Evolutionary conservation across 2,888 invertebrate genomes (phyloP), one percentile per base, ranked within the genome.

Genomic region (Xestia ashworthii): DNA sequence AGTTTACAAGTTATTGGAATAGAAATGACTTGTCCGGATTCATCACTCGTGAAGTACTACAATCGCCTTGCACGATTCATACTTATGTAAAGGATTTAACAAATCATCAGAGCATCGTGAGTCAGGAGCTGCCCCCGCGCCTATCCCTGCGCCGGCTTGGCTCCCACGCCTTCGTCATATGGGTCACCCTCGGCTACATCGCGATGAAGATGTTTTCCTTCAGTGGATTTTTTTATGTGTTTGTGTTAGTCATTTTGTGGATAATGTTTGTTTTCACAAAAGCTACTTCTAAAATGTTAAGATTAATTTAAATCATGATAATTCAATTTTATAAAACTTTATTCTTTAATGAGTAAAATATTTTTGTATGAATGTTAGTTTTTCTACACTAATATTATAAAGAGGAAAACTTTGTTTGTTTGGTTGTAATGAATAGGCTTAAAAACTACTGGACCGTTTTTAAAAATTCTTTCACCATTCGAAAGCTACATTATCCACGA

Each of bases 111-210:
- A 97, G 96, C 25, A 93, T 97, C 19, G 95, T 97, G 19, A 95
- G 97, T 66, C 95, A 96, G 80, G 95, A 97, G 44, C 93, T 98
- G 66, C 98, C 98, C 0, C 97, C 98, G 1, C 95, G 98, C 70
- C 88, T 98, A 14, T 98, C 98, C 68, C 93, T 98, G 68, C 97
- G 98, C 62, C 94, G 97, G 70, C 95, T 98, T 25, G 98, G 98
- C 9, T 97, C 97, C 71, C 97, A 98, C 86, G 96, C 96, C 60
- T 97, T 97, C 74, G 91, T 98, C 48, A 89, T 96, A 2, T 97
- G 97, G 94, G 88, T 98, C 50, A 90, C 93, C 6, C 74, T 97
- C 0, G 97, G 97, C 5, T 96, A 96, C 71, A 83, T 97, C 12
- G 62, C 97, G 5, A 95, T 97, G 60, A 97, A 96, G 93, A 86